These are phyloP conservation scores for Botrylloides violaceus DNA, from an alignment of 23 tunicate genomes.

Conservation along the genomic window DNA sequence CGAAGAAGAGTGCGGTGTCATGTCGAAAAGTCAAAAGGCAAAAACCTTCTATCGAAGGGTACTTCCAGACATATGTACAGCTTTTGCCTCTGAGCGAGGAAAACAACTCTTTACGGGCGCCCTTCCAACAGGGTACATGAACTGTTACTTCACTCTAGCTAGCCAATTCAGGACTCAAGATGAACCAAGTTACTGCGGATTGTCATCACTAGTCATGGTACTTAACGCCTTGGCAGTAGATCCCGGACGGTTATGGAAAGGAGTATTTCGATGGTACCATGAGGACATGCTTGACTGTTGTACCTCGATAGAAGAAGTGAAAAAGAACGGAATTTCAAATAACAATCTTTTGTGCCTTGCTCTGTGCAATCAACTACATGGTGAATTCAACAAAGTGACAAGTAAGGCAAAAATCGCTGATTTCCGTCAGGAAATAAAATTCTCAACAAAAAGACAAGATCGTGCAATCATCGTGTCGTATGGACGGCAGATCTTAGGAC, in stretches of 20 bases:
- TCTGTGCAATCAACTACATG: slow-evolving; percentile 53
- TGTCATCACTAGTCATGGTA: slow-evolving; percentile 65
- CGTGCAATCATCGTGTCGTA: slow-evolving; percentile 49
- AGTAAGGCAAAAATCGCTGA: slow-evolving; percentile 12
- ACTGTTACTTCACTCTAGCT: slow-evolving; percentile 33
- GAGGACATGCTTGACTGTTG: slow-evolving; percentile 84
- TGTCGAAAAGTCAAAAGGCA: background rate
- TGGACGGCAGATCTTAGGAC: slow-evolving; percentile 43
- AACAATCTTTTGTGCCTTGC: slow-evolving; percentile 59
- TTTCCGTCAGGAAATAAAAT: slow-evolving; percentile 41
- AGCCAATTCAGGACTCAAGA: slow-evolving; percentile 60
- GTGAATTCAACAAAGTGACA: slow-evolving; percentile 22
- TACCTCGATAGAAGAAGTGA: slow-evolving; percentile 33
- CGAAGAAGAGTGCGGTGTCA: too few relatives aligned
- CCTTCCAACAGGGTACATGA: slow-evolving; percentile 33
- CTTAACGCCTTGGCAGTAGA: slow-evolving; percentile 59
- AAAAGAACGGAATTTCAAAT: slow-evolving; percentile 29
- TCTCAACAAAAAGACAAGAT: slow-evolving; percentile 5
- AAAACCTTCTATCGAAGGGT: slow-evolving; percentile 9
- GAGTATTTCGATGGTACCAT: slow-evolving; percentile 91
- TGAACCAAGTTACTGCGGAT: slow-evolving; percentile 69
- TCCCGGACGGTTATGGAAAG: slow-evolving; percentile 81
- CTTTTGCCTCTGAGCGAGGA: slow-evolving; percentile 11
- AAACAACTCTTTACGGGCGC: slow-evolving; percentile 26
- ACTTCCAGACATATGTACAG: slow-evolving; percentile 16